These are phyloP conservation scores for Ctenodactylus gundi DNA, from an alignment of 2,113 vertebrate species.

Conservation along the genomic window DNA sequence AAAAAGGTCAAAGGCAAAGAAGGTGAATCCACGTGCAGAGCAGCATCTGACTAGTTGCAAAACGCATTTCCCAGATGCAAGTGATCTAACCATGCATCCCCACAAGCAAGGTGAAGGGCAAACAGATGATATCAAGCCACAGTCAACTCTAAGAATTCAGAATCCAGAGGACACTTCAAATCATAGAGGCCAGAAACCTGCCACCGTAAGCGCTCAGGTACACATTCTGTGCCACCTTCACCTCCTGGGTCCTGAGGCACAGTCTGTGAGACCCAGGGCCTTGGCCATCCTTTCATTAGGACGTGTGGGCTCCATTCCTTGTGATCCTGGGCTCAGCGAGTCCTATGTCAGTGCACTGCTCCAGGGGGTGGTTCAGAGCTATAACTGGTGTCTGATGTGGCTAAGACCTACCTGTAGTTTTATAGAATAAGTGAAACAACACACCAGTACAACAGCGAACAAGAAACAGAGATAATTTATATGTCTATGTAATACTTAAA, in stretches of 20 bases:
- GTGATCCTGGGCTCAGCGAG: neutral
- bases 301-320: neutral
- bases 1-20: constrained; percentile 72
- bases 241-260: neutral
- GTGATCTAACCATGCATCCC: constrained; percentile 34
- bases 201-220: neutral
- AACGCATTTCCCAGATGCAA: constrained; percentile 45
- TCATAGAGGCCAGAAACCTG: neutral
- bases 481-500: constrained; percentile 46
- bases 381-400: neutral
- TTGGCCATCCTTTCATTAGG: neutral
- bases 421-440: constrained; percentile 9
- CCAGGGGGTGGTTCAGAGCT: neutral
- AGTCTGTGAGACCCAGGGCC: neutral
- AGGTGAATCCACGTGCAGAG: constrained; percentile 74
- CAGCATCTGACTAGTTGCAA: constrained; percentile 46
- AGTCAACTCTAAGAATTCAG: neutral
- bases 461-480: constrained; percentile 53
- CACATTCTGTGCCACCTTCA: neutral
- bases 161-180: neutral
- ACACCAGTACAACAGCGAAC: constrained; percentile 35
- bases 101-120: constrained; percentile 50
- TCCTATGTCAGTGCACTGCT: neutral
- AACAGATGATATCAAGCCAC: constrained; percentile 28
- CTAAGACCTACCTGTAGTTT: neutral